Evolutionary conservation across 2,797 vertebrate species (phyloP), one percentile per base, ranked within the genome.

Genomic region (Pseudocheirus occidentalis): DNA sequence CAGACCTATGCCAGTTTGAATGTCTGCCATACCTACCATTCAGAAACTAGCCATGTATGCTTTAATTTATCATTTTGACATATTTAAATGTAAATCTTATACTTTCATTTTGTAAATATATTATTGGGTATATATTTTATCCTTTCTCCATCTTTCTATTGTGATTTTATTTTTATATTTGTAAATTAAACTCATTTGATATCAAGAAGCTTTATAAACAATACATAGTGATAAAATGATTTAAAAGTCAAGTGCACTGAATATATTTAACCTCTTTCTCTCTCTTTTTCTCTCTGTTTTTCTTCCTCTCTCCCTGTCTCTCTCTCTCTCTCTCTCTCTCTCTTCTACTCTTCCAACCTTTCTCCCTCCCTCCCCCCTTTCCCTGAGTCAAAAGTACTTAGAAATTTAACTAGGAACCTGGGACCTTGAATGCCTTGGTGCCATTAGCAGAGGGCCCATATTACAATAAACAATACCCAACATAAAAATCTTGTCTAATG

Each of bases 371-470:
- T 27, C 21, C 24, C 56, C 58, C 31, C 9, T 59, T 31, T 59
- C 59, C 59, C 31, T 31, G 31, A 62, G 59, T 14, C 59, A 34
- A 62, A 62, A 62, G 59, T 31, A 62, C 29, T 62, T 62, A 34
- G 16, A 96, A 93, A 93, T 66, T 13, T 92, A 87, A 97, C 93
- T 66, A 54, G 55, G 91, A 97, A 95, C 91, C 95, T 93, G 14
- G 62, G 50, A 91, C 56, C 90, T 95, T 93, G 56, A 34, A 11
- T 92, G 40, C 62, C 91, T 96, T 0, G 57, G 29, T 90, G 10
- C n/a, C 46, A 5, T 96, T 96, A 95, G 53, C 7, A 97, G 55
- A 92, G 96, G 96, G 81, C 91, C 5, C 0, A 50, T 89, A 5
- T 27, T 34, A 24, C 96, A 93, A 5, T 91, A 62, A 52, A 96